Conservation (phyloP, 2,888 invertebrate species). For the Sphinx pinastri region DNA sequence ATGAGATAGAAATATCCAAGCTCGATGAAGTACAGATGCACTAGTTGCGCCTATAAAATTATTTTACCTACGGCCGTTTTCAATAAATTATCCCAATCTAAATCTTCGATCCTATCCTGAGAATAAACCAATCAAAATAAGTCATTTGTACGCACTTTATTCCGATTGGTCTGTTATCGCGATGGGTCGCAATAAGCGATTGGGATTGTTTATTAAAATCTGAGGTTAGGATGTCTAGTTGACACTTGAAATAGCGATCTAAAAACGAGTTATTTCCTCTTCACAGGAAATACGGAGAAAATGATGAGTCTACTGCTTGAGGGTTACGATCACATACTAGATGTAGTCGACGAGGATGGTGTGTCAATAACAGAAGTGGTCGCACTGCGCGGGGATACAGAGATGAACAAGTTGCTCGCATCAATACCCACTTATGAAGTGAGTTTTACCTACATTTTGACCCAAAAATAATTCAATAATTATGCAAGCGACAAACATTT, state of each 20-base stretch:
- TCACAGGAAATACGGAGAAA: constrained; percentile 71
- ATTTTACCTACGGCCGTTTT: no score
- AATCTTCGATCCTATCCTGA: no score
- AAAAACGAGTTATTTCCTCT: background rate
- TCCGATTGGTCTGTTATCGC: no score
- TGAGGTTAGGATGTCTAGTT: background rate
- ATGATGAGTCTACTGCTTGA: constrained; percentile 87
- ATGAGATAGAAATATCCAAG: no score
- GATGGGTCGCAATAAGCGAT: no score
- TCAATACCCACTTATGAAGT: constrained; percentile 91
- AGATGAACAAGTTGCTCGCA: constrained; percentile 88
- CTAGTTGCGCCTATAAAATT: no score
- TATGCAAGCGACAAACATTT: no score
- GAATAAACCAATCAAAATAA: no score
- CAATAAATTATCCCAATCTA: no score
- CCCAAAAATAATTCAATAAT: background rate
- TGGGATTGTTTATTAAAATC: no score
- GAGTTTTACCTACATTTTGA: constrained; percentile 35
- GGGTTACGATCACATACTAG: constrained; percentile 94
- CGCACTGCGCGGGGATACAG: constrained; percentile 86
- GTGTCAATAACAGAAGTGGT: constrained; percentile 88
- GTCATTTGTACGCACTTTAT: no score
- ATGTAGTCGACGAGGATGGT: constrained; percentile 89
- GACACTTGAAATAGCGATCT: background rate
- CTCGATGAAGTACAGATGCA: no score